Base-by-base conservation (phyloP, 2,888 invertebrate genomes). In the Dorcus hopei region DNA sequence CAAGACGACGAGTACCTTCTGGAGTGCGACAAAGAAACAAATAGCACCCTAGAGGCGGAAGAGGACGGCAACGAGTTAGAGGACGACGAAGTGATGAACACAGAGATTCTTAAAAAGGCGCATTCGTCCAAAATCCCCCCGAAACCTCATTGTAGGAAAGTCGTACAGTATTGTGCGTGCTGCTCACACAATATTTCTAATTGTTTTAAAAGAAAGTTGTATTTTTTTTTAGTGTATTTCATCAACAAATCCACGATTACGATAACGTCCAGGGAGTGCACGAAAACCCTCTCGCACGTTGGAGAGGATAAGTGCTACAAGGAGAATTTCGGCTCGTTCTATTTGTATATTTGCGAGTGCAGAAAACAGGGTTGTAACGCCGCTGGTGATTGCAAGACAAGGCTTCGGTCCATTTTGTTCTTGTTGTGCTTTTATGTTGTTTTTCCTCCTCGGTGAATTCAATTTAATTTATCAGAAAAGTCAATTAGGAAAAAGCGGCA, bases 361-460 rank as follows among this genome's bases (percentile, higher is more conserved):
- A 41, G 42, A 33, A 48, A 14, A 7, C 61, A 63, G n/a, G 63
- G 61, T 42, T 65, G 65, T 39, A 65, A 65, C 51, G 50, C 19
- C 41, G 54, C 49, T 42, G 23, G 49, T 38, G 39, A 53, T 14
- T 23, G 48, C 33, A 62, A 49, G 41, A 55, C 47, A 14, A 23
- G 23, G 11, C 38, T 54, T 33, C 56, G 45, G 56, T 54, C 56
- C 3, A 23, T 59, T 47, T 43, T 60, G 52, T 58, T 59, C 43
- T 54, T 43, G 47, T 47, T 50, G 50, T 49, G 57, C 49, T 48
- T 61, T 40, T 53, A 55, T 23, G 42, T 41, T 16, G 49, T 62
- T 52, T 53, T 58, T 42, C 49, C 55, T 38, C 49, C 57, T 14
- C 14, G 14, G 33, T 57, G 57, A 57, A 54, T 49, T 54, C 26